These are phyloP conservation scores for Hydrotaea cyrtoneurina DNA, from an alignment of 2,888 invertebrate species.

Conservation along the genomic window DNA sequence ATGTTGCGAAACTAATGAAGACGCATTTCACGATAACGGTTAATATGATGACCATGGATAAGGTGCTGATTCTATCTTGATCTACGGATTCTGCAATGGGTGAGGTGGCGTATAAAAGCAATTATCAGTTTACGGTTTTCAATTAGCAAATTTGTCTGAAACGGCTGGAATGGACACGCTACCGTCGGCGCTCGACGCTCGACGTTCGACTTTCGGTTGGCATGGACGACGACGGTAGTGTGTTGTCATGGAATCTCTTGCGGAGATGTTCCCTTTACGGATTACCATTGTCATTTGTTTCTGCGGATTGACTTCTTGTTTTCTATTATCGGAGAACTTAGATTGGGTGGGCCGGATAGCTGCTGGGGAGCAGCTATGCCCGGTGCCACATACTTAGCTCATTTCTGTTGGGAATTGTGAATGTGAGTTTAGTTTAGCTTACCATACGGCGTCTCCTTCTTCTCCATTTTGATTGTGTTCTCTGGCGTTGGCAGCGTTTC, in stretches of 20 bases:
- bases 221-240: not conserved
- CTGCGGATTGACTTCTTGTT: not conserved
- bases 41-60: conserved; percentile 95
- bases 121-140: not conserved
- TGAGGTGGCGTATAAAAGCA: conserved; percentile 40
- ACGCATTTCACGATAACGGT: conserved; percentile 95
- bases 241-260: conserved; percentile 17
- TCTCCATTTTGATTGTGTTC: conserved; percentile 87
- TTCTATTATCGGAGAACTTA: conserved; percentile 11
- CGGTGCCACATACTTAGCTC: too few species aligned
- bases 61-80: conserved; percentile 92
- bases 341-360: not conserved
- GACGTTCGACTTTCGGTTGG: not conserved
- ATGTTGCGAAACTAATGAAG: conserved; percentile 97
- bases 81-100: conserved; percentile 86
- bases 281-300: conserved; percentile 72
- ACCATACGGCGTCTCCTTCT: conserved; percentile 97
- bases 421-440: conserved; percentile 80
- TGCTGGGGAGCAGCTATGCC: not conserved
- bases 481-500: conserved; percentile 83
- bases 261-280: too few species aligned
- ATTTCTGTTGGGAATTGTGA: too few species aligned
- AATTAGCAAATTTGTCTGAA: too few species aligned
- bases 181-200: conserved; percentile 11
- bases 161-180: not conserved